Conservation (phyloP, 2,797 vertebrate genomes). For the Clarias platycephalus region DNA sequence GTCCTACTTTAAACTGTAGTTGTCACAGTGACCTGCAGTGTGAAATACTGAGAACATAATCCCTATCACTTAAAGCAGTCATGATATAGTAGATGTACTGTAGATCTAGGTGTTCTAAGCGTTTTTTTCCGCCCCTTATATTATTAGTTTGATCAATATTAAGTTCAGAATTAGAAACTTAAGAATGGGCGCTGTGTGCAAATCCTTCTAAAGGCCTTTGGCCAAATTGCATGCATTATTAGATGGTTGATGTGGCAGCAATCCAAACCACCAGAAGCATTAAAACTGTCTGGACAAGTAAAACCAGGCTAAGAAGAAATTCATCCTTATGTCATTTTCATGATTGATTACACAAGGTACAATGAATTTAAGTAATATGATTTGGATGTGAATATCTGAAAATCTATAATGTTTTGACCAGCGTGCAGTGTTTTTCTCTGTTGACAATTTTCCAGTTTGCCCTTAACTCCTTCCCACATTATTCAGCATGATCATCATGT, state of each 20-base stretch:
- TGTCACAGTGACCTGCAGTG: background rate
- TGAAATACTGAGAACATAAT: background rate
- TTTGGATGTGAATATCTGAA: background rate
- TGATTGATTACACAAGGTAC: background rate
- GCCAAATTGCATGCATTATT: slow-evolving; percentile 13
- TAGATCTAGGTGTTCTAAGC: background rate
- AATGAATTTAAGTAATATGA: background rate
- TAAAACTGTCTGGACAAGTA: slow-evolving; percentile 11
- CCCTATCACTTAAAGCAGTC: background rate
- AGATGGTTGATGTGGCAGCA: slow-evolving; percentile 29
- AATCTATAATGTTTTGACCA: background rate
- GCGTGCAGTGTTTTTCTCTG: slow-evolving; percentile 9
- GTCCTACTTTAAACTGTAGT: background rate
- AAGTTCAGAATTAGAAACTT: background rate
- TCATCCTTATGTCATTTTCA: background rate
- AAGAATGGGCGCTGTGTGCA: background rate
- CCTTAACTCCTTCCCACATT: slow-evolving; percentile 82
- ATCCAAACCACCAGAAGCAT: slow-evolving; percentile 21
- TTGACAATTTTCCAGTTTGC: slow-evolving; percentile 50
- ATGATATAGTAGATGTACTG: background rate
- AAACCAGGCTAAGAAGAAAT: background rate
- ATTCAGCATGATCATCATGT: slow-evolving; percentile 99
- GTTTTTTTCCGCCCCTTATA: background rate
- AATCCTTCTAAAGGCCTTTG: background rate
- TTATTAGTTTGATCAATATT: slow-evolving; percentile 22